These are phyloP conservation scores for Leptinotarsa defecta DNA, from an alignment of 1,140 invertebrate species.

Conservation along the genomic window DNA sequence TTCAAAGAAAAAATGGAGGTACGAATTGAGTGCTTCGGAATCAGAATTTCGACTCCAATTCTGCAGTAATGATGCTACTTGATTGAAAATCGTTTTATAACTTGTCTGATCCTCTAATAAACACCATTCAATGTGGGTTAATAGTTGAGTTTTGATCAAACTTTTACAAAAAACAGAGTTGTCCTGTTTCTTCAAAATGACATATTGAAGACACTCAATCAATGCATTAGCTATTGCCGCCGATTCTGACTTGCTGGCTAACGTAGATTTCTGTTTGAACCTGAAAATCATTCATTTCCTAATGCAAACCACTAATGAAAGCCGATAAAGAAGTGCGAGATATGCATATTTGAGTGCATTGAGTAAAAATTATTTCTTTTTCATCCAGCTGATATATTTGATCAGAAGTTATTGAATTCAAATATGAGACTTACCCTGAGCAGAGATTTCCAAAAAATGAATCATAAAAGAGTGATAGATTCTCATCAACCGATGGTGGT, in stretches of 20 bases:
- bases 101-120: slow-evolving; percentile 53
- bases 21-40: slow-evolving; percentile 43
- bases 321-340: slow-evolving; percentile 5
- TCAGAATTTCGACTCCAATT: slow-evolving; percentile 63
- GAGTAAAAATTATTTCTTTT: too few species aligned
- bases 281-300: slow-evolving; percentile 53
- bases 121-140: slow-evolving; percentile 58
- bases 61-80: slow-evolving; percentile 59
- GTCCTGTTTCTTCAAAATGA: slow-evolving; percentile 58
- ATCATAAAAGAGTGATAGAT: slow-evolving; percentile 63
- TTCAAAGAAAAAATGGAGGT: slow-evolving; percentile 62
- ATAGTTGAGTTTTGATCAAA: slow-evolving; percentile 57
- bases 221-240: slow-evolving; percentile 66
- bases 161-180: slow-evolving; percentile 55
- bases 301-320: slow-evolving; percentile 8
- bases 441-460: slow-evolving; percentile 71
- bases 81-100: slow-evolving; percentile 59
- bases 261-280: slow-evolving; percentile 59
- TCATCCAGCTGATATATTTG: too few species aligned
- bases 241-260: slow-evolving; percentile 64
- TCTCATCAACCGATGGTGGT: slow-evolving; percentile 60
- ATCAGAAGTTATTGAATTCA: too few species aligned
- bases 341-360: neutral
- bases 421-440: slow-evolving; percentile 60
- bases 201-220: slow-evolving; percentile 72